Evolutionary conservation across 2,888 invertebrate species (phyloP), one percentile per base, ranked within the genome.

Genomic region (Acleris literana): DNA sequence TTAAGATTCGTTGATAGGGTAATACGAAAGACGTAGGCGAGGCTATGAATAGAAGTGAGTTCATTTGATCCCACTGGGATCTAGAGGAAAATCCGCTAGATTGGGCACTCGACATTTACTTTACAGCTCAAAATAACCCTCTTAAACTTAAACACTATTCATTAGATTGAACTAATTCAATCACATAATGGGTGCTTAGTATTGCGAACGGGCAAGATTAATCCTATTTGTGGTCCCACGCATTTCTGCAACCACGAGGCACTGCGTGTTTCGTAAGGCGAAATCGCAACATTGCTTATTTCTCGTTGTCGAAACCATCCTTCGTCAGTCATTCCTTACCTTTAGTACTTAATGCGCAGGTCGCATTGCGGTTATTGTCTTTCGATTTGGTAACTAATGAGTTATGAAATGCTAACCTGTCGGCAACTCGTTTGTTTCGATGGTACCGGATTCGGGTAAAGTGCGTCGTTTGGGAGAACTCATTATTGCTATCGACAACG

Each of bases 221-320:
- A 89, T 87, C 86, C 87, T 83, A 87, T 86, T 86, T 88, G 87
- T 86, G 87, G 88, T 87, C 90, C 91, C 89, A 90, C 92, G 88
- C 86, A 83, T 87, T 87, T 85, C 86, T 86, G 89, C 87, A 89
- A 89, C 86, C 87, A 80, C 85, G 81, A 85, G 85, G 82, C 80
- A 72, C 83, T 83, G 87, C 85, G 82, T 88, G 85, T 92, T 92
- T 88, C 91, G 87, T 85, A 92, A 92, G 85, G 79, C 82, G 78
- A 87, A 88, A 90, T 88, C 90, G 91, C 92, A 91, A 90, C 89
- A 84, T 89, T 84, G 88, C 85, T 88, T 89, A 91, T 89, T 92
- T 90, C 82, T 82, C 88, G 88, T 92, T 92, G 88, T 92, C 92
- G 92, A 91, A 91, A 92, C 83, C 83, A 81, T 85, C 85, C 89